These are phyloP conservation scores for Coleophora deauratella DNA, from an alignment of 2,888 invertebrate genomes.

Conservation along the genomic window DNA sequence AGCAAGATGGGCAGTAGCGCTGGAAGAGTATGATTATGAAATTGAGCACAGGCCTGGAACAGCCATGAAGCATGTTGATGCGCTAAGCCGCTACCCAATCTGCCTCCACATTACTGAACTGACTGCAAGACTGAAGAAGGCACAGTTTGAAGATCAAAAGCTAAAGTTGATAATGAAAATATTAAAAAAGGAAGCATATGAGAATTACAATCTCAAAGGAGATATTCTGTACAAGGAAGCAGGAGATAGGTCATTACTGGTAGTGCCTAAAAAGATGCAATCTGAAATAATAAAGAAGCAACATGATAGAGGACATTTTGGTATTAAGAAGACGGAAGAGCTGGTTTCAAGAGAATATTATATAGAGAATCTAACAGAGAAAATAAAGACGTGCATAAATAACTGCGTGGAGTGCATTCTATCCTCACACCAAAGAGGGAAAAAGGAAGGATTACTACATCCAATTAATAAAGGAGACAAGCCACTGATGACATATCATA, in stretches of 20 bases:
- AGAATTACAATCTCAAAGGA: slow-evolving; percentile 15
- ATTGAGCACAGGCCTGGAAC: too few species aligned
- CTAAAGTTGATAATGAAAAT: too few species aligned
- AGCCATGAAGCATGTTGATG: slow-evolving; percentile 14
- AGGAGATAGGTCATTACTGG: too few species aligned
- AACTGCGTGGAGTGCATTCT: slow-evolving; percentile 22
- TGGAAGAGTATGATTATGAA: too few species aligned
- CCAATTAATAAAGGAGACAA: background rate
- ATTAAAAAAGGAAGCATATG: slow-evolving; percentile 8
- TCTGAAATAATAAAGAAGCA: too few species aligned
- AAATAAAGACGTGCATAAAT: too few species aligned
- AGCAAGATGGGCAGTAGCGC: too few species aligned
- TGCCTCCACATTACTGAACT: background rate
- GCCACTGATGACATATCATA: slow-evolving; percentile 15
- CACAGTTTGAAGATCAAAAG: too few species aligned
- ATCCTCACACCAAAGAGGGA: slow-evolving; percentile 20
- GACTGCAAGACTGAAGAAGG: too few species aligned
- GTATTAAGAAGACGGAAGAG: slow-evolving; percentile 31
- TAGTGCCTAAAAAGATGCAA: slow-evolving; percentile 31
- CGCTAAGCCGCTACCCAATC: slow-evolving; percentile 12
- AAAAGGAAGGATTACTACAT: slow-evolving; percentile 19
- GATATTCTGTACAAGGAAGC: too few species aligned
- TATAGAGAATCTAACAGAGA: too few species aligned
- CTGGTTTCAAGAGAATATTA: slow-evolving; percentile 18
- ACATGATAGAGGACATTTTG: too few species aligned